Evolutionary conservation across 2,888 invertebrate species (phyloP), one percentile per base, ranked within the genome.

Genomic region (Microchrysa polita): DNA sequence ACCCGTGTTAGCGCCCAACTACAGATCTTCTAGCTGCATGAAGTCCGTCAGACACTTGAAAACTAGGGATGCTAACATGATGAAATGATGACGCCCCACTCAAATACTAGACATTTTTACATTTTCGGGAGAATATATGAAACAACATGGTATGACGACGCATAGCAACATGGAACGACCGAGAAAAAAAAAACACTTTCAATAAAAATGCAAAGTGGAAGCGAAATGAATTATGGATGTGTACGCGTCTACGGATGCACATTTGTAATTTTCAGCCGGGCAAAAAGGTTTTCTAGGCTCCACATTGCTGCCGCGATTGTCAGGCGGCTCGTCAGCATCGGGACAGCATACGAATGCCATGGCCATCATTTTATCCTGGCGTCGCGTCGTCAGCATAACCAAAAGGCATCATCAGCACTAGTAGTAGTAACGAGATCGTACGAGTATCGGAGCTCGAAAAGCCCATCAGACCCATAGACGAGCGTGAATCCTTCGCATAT

Each of bases 121-220:
- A n/a, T 48, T 48, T 48, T 48, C 27, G 27, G 7, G 27, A 34
- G 27, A 7, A 34, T 34, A 34, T 34, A n/a, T 7, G 27, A 7
- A 7, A 34, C 27, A 7, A 34, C 27, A 34, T 34, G 27, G 27
- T 7, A 34, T 34, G 27, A 7, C 27, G 27, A 34, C 27, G 27
- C 27, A 34, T 34, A 34, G 27, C 27, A 34, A 5, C 16, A n/a
- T 5, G 63, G 12, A 22, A n/a, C 16, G 34, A 53, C 16, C 40
- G 1, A 55, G 5, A 22, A 40, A 52, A 69, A 63, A 73, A 52
- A 73, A 20, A 53, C n/a, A n/a, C n/a, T 48, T 73, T 53, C 73
- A 73, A 73, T 73, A 73, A 73, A 73, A 73, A 73, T 73, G 63
- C 63, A 73, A 73, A 73, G 73, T 73, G 73, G 73, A 73, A 73